Evolutionary conservation across 2,113 vertebrate species (phyloP).

Genomic region (Ciconia stormi): DNA sequence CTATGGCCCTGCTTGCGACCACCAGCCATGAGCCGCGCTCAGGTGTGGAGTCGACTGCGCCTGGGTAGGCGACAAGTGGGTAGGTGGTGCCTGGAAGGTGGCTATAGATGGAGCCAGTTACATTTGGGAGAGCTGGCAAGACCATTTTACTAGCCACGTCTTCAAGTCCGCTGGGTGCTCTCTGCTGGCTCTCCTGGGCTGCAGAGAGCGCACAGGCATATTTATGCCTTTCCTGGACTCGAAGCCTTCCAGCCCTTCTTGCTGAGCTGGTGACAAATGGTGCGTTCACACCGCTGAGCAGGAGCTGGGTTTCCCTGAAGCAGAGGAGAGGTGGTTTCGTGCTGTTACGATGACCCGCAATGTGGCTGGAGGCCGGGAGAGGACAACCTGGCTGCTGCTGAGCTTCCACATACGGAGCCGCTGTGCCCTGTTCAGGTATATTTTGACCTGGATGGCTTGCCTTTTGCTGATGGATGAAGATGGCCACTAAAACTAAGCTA

Average conservation of each 20-base stretch:
- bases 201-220: not conserved
- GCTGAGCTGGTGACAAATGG: not conserved
- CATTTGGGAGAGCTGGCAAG: not conserved
- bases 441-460: not conserved
- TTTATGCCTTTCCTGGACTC: not conserved
- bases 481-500: not conserved
- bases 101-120: not conserved
- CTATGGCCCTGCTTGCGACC: rapidly evolving
- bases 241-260: not conserved
- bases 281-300: not conserved
- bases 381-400: not conserved
- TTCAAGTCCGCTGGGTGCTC: not conserved
- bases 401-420: not conserved
- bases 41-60: too few species aligned
- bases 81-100: not conserved
- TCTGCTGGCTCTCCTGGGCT: not conserved
- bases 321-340: not conserved
- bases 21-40: rapidly evolving
- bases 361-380: not conserved
- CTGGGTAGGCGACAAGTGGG: not conserved
- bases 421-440: not conserved
- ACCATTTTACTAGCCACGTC: not conserved
- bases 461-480: not conserved
- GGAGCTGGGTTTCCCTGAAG: not conserved
- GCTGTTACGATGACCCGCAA: not conserved